Percentiles rank a stretch among this genome's conserved stretches.
Evolutionary conservation across 2,797 vertebrate species (phyloP).

Genomic region (Nyctibius grandis): DNA sequence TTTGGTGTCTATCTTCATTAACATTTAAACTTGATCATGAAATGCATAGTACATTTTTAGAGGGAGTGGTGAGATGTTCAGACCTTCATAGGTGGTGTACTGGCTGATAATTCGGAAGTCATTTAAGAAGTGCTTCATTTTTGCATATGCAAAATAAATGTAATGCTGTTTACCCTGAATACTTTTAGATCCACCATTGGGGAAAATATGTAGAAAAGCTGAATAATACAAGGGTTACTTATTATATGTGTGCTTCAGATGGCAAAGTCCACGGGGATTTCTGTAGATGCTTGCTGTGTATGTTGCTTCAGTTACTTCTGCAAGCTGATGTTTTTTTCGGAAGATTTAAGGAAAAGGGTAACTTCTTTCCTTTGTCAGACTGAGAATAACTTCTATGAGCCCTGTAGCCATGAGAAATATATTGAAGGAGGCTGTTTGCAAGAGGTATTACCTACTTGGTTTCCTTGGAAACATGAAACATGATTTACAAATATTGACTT

Average conservation of each 20-base stretch:
- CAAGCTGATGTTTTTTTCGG: neutral
- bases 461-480: slow-evolving; percentile 64
- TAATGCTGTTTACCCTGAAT: neutral
- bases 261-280: neutral
- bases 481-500: slow-evolving; percentile 71
- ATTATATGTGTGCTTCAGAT: neutral
- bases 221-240: neutral
- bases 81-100: neutral
- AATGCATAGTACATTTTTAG: neutral
- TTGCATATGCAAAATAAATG: neutral
- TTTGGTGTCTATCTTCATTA: neutral
- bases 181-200: neutral
- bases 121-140: neutral
- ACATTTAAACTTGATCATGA: neutral
- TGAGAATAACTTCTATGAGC: neutral
- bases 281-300: neutral
- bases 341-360: neutral
- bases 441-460: slow-evolving; percentile 55
- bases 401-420: slow-evolving; percentile 23
- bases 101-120: neutral
- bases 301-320: neutral
- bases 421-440: slow-evolving; percentile 19
- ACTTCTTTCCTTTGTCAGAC: slow-evolving; percentile 14
- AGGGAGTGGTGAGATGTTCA: neutral
- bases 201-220: neutral